A percentile compares a stretch with the other conserved stretches of the same genome.
Conservation (phyloP, 2,113 vertebrate genomes). For the Rhynchomys soricoides region DNA sequence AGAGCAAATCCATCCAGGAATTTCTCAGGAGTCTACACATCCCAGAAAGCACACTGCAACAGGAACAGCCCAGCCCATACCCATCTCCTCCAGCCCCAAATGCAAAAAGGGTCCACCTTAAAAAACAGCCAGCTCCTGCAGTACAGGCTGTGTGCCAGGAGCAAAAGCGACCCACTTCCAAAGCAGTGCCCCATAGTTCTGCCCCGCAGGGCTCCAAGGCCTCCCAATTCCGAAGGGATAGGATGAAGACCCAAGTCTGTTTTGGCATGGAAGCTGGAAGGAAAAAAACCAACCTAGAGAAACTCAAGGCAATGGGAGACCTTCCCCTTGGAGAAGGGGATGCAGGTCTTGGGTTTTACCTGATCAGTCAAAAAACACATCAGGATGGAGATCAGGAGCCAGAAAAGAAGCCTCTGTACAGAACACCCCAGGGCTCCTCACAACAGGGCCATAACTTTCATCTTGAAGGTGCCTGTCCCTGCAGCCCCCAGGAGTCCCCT, state of each 20-base stretch:
- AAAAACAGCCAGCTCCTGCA: neutral
- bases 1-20: neutral
- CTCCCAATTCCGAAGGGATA: neutral
- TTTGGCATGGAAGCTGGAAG: neutral
- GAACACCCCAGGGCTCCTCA: neutral
- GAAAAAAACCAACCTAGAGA: neutral
- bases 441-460: neutral
- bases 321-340: slow-evolving; percentile 50
- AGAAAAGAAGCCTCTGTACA: neutral
- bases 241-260: neutral
- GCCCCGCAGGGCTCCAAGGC: neutral
- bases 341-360: slow-evolving; percentile 19
- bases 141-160: neutral
- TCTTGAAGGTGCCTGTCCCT: neutral
- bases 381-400: neutral
- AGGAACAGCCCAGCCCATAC: neutral
- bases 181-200: neutral
- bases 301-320: neutral
- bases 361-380: neutral
- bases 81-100: neutral
- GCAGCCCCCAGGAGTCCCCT: neutral
- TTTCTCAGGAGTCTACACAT: neutral
- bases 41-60: neutral
- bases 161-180: neutral
- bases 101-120: neutral